Conservation (phyloP, 2,113 vertebrate species). For the Mormyrus iriodes region DNA sequence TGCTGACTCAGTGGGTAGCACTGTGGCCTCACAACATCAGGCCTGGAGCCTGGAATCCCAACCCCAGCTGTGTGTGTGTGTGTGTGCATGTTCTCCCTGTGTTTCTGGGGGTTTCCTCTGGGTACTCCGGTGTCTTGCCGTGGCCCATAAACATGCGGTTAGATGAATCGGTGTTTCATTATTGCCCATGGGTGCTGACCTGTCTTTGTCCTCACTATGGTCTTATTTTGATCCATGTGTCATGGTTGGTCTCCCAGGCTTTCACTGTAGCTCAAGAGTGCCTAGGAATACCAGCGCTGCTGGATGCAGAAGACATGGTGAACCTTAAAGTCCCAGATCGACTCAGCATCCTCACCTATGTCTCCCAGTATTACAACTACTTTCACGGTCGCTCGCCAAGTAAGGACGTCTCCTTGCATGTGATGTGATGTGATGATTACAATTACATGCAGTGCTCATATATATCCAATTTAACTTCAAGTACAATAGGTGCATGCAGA, state of each 20-base stretch:
- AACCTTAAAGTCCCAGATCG: constrained; percentile 84
- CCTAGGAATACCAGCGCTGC: constrained; percentile 86
- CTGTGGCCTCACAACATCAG: neutral
- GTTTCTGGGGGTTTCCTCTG: neutral
- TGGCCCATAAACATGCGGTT: neutral
- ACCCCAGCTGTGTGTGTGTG: neutral
- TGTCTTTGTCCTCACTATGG: neutral
- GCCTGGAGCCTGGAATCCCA: neutral
- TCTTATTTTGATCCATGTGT: neutral
- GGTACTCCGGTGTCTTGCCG: neutral
- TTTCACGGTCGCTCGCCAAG: constrained; percentile 91
- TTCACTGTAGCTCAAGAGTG: constrained; percentile 81
- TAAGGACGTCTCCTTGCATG: constrained; percentile 54
- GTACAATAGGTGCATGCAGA: neutral
- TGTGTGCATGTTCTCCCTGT: neutral
- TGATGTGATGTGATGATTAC: neutral
- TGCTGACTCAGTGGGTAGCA: neutral
- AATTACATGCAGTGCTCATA: neutral
- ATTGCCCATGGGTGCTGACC: neutral
- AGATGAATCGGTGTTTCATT: neutral
- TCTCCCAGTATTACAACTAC: constrained; percentile 96
- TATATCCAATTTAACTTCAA: neutral
- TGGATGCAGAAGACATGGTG: constrained; percentile 97
- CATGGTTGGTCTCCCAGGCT: constrained; percentile 58
- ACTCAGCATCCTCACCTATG: constrained; percentile 92